phyloP scores from a whole-genome alignment of 2,797 vertebrate genomes.

The Myotis myotis region DNA sequence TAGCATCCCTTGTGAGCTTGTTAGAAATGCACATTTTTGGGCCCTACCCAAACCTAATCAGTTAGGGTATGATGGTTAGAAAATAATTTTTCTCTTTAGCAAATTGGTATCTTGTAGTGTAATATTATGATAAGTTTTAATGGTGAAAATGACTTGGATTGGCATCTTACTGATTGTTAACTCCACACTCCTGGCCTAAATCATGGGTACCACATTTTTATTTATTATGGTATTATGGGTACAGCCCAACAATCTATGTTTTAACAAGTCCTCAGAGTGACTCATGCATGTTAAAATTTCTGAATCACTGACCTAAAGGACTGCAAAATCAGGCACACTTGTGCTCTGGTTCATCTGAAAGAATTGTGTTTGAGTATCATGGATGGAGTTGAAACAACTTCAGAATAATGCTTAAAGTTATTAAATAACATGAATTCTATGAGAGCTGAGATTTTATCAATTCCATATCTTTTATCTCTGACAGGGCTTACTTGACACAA shows the following conservation, averaged over 20 bases:
- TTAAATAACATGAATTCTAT: not conserved
- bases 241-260: not conserved
- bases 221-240: not conserved
- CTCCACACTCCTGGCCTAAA: not conserved
- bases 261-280: not conserved
- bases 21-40: not conserved
- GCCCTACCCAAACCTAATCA: not conserved
- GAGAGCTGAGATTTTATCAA: not conserved
- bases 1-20: not conserved
- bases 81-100: conserved; percentile 29
- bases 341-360: not conserved
- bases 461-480: not conserved
- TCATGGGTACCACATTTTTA: not conserved
- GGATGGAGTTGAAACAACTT: not conserved
- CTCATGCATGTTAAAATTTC: not conserved
- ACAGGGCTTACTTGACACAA: not conserved
- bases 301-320: not conserved
- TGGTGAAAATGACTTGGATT: not conserved
- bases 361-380: not conserved
- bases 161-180: not conserved
- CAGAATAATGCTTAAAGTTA: not conserved
- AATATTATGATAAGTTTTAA: not conserved
- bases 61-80: not conserved
- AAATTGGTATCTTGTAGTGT: not conserved
- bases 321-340: not conserved